A percentile compares a stretch with the other conserved stretches of the same genome.
These are phyloP conservation scores for Caenorhabditis japonica DNA, from an alignment of 2,888 invertebrate genomes.

Conservation along the genomic window DNA sequence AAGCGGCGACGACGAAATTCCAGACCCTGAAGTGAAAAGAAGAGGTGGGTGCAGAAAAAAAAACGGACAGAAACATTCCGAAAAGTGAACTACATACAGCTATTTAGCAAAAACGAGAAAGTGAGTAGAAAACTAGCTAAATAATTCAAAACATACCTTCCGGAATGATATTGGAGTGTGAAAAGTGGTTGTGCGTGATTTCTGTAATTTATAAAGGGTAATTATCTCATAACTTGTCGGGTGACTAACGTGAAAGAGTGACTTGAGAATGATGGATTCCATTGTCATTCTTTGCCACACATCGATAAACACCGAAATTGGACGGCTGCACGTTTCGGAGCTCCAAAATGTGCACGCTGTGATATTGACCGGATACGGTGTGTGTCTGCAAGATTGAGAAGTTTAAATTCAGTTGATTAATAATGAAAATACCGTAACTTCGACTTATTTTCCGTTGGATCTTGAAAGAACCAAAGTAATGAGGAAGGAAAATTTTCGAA, in stretches of 20 bases:
- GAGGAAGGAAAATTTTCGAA: too few species aligned
- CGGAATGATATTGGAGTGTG: conserved; percentile 37
- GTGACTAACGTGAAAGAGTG: conserved; percentile 64
- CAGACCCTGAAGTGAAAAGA: conserved; percentile 45
- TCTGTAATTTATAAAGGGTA: conserved; percentile 10
- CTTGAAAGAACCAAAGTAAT: too few species aligned
- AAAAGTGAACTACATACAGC: background rate
- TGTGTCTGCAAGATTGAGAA: conserved; percentile 63
- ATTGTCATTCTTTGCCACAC: conserved; percentile 75
- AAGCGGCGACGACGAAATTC: background rate
- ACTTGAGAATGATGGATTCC: conserved; percentile 73
- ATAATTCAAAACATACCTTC: conserved; percentile 34
- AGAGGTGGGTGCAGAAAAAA: conserved; percentile 5
- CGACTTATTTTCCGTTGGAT: too few species aligned
- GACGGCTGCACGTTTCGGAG: conserved; percentile 63
- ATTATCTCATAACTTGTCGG: too few species aligned
- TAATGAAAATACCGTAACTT: too few species aligned
- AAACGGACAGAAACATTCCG: conserved; percentile 1
- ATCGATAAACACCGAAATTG: conserved; percentile 73
- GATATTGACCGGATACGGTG: conserved; percentile 70
- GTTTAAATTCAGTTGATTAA: too few species aligned
- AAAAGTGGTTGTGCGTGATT: conserved; percentile 35
- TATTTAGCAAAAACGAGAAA: background rate
- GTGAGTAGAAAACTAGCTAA: conserved; percentile 2
- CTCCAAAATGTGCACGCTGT: conserved; percentile 72